Evolutionary conservation across 2,113 vertebrate species (phyloP).

Genomic region (Polypterus bichir): DNA sequence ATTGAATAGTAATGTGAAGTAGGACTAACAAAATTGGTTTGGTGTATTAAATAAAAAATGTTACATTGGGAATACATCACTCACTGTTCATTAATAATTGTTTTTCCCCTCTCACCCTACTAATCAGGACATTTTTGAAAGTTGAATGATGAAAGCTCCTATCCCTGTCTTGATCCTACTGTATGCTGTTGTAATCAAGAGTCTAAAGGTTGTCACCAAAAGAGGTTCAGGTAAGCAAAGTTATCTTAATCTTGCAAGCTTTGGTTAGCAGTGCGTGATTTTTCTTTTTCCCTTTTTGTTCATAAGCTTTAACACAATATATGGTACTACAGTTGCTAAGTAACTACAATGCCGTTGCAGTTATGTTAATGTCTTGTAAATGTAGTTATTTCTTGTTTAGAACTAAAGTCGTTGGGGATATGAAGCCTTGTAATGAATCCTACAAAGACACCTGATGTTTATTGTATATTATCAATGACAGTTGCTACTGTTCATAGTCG

Average conservation of each 20-base stretch:
- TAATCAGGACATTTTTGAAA: conserved; percentile 45
- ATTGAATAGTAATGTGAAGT: neutral
- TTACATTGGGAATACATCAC: conserved; percentile 1
- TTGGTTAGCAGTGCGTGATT: neutral
- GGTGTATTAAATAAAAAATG: neutral
- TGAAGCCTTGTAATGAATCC: too few relatives aligned
- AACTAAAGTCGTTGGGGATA: too few relatives aligned
- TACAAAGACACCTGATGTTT: too few relatives aligned
- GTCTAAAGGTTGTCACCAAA: conserved; percentile 91
- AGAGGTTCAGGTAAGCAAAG: conserved; percentile 84
- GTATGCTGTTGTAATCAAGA: conserved; percentile 73
- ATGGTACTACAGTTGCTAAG: neutral
- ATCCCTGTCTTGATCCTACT: conserved; percentile 83
- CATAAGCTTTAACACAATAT: neutral
- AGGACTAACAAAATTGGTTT: neutral
- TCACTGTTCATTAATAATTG: conserved; percentile 4
- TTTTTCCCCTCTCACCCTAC: conserved; percentile 13
- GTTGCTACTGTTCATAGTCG: too few relatives aligned
- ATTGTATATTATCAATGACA: too few relatives aligned
- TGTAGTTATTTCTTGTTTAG: too few relatives aligned
- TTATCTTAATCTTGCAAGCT: neutral
- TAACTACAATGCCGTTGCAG: neutral
- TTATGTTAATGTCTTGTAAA: too few relatives aligned
- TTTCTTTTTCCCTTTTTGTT: neutral
- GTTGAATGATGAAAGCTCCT: conserved; percentile 82